Evolutionary conservation across 2,888 invertebrate species (phyloP).

Genomic region (Synanthedon myopaeformis): DNA sequence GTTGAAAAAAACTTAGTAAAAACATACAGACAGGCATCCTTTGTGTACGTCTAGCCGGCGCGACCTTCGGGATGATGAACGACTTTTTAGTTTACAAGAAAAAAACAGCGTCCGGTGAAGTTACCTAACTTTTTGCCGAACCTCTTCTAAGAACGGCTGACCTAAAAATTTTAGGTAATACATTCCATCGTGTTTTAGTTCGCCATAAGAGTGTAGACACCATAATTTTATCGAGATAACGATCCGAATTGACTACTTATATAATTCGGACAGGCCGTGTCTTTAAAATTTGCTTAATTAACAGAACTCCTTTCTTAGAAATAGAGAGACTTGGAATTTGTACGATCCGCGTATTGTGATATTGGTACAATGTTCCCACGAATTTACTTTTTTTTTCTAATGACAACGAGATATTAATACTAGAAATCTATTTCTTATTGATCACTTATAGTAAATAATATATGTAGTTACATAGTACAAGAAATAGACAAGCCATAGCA

Average conservation of each 20-base stretch:
- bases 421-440: too few species aligned
- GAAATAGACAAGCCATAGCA: too few species aligned
- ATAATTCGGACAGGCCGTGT: constrained; percentile 8
- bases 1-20: constrained; percentile 52
- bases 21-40: constrained; percentile 59
- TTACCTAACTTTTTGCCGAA: constrained; percentile 62
- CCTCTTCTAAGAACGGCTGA: constrained; percentile 46
- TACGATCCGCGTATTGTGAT: not conserved
- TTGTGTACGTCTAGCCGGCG: constrained; percentile 59
- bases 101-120: constrained; percentile 60
- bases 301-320: constrained; percentile 30
- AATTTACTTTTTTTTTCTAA: not conserved
- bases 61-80: constrained; percentile 62
- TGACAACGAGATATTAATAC: too few species aligned
- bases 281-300: constrained; percentile 26
- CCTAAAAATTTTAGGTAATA: constrained; percentile 45
- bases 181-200: constrained; percentile 45
- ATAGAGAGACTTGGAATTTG: constrained; percentile 1
- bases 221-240: constrained; percentile 57
- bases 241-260: constrained; percentile 29
- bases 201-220: constrained; percentile 46
- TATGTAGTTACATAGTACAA: too few species aligned
- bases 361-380: not conserved
- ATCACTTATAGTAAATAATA: too few species aligned
- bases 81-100: constrained; percentile 50